Percentiles rank a stretch among this genome's conserved stretches.
Conservation (phyloP, 2,113 vertebrate species). For the Macrotis lagotis region DNA sequence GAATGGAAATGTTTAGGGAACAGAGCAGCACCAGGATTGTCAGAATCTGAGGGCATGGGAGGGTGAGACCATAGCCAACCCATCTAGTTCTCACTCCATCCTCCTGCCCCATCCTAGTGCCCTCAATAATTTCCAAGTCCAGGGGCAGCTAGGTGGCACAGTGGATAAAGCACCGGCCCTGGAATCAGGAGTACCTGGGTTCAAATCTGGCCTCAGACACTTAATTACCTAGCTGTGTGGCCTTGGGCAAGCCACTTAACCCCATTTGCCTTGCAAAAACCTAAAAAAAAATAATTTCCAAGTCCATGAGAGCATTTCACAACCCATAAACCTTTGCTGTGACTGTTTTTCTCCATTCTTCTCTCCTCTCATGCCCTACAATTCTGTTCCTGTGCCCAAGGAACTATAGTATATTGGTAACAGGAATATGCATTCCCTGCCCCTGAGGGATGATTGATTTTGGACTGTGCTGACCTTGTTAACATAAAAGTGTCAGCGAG, state of each 20-base stretch:
- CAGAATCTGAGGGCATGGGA: neutral
- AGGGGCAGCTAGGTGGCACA: no score
- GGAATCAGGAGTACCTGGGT: no score
- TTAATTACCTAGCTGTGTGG: no score
- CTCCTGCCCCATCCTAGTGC: neutral
- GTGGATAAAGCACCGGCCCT: no score
- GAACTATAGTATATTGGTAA: neutral
- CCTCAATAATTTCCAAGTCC: neutral
- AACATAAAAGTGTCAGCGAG: neutral
- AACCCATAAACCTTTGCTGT: neutral
- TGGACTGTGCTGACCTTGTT: neutral
- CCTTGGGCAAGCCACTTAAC: no score
- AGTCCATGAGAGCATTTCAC: neutral
- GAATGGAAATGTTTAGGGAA: neutral
- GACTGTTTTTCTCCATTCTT: no score
- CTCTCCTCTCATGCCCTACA: neutral
- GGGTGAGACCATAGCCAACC: neutral
- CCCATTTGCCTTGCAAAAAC: no score
- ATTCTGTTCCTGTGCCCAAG: neutral
- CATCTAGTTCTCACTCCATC: neutral
- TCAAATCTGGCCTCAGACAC: no score
- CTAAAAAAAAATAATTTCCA: neutral
- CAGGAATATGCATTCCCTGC: neutral
- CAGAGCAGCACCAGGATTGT: neutral
- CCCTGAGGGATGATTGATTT: neutral